Conservation (phyloP, 1,140 invertebrate species). For the Meteorus sp. region DNA sequence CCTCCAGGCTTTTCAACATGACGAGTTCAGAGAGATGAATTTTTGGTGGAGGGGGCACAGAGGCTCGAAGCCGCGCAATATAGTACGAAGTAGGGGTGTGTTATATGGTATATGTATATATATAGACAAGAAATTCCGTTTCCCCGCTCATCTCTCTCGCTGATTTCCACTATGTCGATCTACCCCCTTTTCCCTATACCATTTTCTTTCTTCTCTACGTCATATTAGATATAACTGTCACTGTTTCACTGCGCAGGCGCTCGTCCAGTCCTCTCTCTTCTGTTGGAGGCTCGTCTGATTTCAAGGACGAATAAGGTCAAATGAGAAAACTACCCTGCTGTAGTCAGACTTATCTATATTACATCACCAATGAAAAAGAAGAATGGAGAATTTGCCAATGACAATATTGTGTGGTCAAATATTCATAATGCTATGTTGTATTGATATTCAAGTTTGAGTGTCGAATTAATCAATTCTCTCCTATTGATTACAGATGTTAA, state of each 20-base stretch:
- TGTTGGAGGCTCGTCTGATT: conserved; percentile 41
- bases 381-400: too few species aligned
- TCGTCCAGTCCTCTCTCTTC: neutral
- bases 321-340: conserved; percentile 17
- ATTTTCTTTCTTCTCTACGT: conserved; percentile 14
- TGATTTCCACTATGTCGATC: too few species aligned
- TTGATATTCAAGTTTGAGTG: too few species aligned
- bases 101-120: too few species aligned
- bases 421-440: too few species aligned
- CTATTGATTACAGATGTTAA: too few species aligned
- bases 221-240: conserved; percentile 10
- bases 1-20: conserved; percentile 26
- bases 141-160: neutral
- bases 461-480: too few species aligned
- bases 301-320: conserved; percentile 50
- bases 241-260: neutral
- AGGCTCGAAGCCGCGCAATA: neutral
- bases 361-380: too few species aligned
- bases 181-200: neutral
- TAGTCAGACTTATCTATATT: conserved; percentile 1
- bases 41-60: conserved; percentile 23
- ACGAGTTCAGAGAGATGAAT: conserved; percentile 9
- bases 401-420: too few species aligned
- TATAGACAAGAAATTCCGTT: too few species aligned
- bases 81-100: neutral